Evolutionary conservation across 2,888 invertebrate genomes (phyloP), one percentile per base, ranked within the genome.

Genomic region (Euclidia mi): DNA sequence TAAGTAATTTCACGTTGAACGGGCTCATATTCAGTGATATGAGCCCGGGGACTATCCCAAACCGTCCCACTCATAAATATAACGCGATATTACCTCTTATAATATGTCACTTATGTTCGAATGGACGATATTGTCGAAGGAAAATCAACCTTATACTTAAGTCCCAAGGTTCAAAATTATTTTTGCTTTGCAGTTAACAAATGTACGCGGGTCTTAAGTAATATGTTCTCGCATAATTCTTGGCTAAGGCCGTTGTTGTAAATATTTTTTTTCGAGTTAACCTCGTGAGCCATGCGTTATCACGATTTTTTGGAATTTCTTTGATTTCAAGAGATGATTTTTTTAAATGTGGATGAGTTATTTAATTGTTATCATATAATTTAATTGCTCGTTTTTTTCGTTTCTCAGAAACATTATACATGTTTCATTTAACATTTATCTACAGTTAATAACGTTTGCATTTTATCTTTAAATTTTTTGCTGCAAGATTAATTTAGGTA

Each of bases 1-100:
- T 83, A 69, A 64, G 85, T 84, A 84, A 86, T 86, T 85, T 85
- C 76, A 73, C 75, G 64, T 78, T 63, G 78, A 81, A 77, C 84
- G n/a, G n/a, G n/a, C n/a, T n/a, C n/a, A n/a, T n/a, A n/a, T n/a
- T n/a, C 81, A 79, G 81, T 72, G 72, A 84, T 86, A 82, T 78
- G 84, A 78, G 81, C 55, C 76, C 58, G 49, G 86, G 85, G 86
- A 84, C 81, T 70, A 72, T 71, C 78, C 76, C 71, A 64, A 61
- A 50, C 71, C 55, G 67, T 74, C 76, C 81, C 72, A 64, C 70
- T 72, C 79, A 82, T 86, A 86, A 86, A 86, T 84, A 86, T 79
- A 78, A 78, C 76, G 71, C 59, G 69, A 77, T 79, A 75, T 79
- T 74, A 57, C 70, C 65, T 51, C 59, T 32, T 71, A 51, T 65